Evolutionary conservation across 2,888 invertebrate species (phyloP), one percentile per base, ranked within the genome.

Genomic region (Seira sanloemensis): DNA sequence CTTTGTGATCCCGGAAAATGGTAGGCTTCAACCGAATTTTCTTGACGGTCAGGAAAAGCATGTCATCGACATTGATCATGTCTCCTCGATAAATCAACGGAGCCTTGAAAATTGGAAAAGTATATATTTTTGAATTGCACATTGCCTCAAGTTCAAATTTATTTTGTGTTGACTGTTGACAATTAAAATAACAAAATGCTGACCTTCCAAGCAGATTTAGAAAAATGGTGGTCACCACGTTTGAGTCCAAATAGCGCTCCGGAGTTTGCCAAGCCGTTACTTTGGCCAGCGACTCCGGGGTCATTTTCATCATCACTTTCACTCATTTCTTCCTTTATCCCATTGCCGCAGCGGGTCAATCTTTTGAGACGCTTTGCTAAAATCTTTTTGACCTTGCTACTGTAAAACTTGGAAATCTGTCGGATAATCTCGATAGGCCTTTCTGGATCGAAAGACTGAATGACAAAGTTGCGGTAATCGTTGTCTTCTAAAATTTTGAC

Each of bases 171-270:
- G n/a, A n/a, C n/a, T n/a, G n/a, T n/a, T n/a, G n/a, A 12, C 46
- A 12, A 46, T 27, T 69, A 54, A 25, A 7, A 1, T 7, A 25
- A 37, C 65, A 19, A 12, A n/a, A n/a, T n/a, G n/a, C n/a, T n/a
- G n/a, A 75, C 75, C 65, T 75, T 27, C 75, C 75, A 75, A 2
- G 75, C 75, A 9, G 75, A 75, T 12, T 50, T 50, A n/a, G 50
- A 50, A 50, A 50, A 50, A n/a, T 50, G 66, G 27, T n/a, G 75
- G 66, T 21, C 21, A 12, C 50, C n/a, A n/a, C n/a, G n/a, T n/a
- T n/a, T n/a, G n/a, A n/a, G n/a, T n/a, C n/a, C n/a, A n/a, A n/a
- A n/a, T n/a, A n/a, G 50, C 50, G 12, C n/a, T 2, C 26, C 24
- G 9, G 68, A 4, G 23, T 4, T 19, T 26, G 23, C 50, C 24